phyloP scores from a whole-genome alignment of 1,140 invertebrate species.

The Pissodes strobi region DNA sequence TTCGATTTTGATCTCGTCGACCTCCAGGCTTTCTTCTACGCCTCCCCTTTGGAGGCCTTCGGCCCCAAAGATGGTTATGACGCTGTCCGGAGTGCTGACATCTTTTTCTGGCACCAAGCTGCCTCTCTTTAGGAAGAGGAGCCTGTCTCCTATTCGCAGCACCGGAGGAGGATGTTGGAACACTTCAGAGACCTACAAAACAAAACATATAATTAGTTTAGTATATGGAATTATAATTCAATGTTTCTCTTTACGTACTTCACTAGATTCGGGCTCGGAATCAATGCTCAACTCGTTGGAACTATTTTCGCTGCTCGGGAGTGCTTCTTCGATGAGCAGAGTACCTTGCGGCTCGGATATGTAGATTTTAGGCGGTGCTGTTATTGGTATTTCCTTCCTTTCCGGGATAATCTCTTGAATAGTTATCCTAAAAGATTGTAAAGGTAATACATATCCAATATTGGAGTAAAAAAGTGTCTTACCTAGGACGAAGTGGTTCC shows the following conservation, averaged over 20 bases:
- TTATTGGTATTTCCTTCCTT: conserved; percentile 50
- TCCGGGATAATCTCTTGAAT: conserved; percentile 55
- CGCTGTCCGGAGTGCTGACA: conserved; percentile 49
- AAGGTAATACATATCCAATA: too few relatives aligned
- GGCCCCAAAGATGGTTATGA: conserved; percentile 56
- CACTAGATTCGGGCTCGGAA: conserved; percentile 51
- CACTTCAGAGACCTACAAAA: conserved; percentile 43
- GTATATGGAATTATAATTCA: background rate
- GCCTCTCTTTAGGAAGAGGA: conserved; percentile 54
- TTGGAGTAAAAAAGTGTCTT: too few relatives aligned
- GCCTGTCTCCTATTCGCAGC: conserved; percentile 54
- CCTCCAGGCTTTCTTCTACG: conserved; percentile 48
- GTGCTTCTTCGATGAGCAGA: conserved; percentile 50
- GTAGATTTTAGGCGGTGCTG: conserved; percentile 43
- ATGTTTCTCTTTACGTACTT: conserved; percentile 34
- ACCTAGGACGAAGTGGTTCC: conserved; percentile 18
- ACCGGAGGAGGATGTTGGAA: conserved; percentile 55
- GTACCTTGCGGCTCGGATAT: conserved; percentile 39
- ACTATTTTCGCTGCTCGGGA: conserved; percentile 18
- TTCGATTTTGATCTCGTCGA: conserved; percentile 39
- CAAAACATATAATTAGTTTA: background rate
- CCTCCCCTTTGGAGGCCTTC: conserved; percentile 55
- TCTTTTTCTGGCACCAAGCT: conserved; percentile 52
- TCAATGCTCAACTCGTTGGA: conserved; percentile 54
- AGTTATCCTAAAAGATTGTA: conserved; percentile 45